Evolutionary conservation across 2,797 vertebrate genomes (phyloP).

Genomic region (Hydrophis major): DNA sequence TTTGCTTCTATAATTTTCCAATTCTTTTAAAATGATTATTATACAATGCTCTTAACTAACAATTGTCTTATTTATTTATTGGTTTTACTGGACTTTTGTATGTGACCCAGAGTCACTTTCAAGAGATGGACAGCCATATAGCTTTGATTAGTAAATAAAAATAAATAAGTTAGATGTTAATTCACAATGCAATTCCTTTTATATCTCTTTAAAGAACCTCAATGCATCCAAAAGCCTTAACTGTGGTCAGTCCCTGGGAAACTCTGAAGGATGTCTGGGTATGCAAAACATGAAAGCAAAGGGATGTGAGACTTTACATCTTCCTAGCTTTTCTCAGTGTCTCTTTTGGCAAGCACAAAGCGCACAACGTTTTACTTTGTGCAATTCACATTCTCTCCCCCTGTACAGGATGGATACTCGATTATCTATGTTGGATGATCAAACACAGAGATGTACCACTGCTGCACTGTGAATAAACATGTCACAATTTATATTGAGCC

Average conservation of each 20-base stretch:
- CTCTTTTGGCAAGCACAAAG: background rate
- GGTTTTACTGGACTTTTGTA: too few relatives aligned
- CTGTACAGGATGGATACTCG: background rate
- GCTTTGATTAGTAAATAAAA: background rate
- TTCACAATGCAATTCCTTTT: background rate
- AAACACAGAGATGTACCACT: background rate
- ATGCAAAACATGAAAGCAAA: background rate
- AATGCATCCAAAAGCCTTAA: background rate
- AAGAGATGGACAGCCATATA: background rate
- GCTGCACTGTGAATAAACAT: background rate
- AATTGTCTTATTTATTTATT: too few relatives aligned
- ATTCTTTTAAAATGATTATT: too few relatives aligned
- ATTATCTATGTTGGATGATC: background rate
- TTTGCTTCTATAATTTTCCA: too few relatives aligned
- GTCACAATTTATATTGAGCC: background rate
- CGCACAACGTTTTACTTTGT: fast-evolving
- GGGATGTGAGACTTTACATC: background rate
- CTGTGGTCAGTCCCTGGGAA: background rate
- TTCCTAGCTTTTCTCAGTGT: background rate
- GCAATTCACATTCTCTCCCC: background rate
- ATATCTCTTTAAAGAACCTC: background rate
- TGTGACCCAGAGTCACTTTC: too few relatives aligned
- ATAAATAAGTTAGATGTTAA: background rate
- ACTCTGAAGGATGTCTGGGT: background rate
- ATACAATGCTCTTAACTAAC: too few relatives aligned